These are phyloP conservation scores for Planococcus citri DNA, from an alignment of 1,140 invertebrate species.

Conservation along the genomic window DNA sequence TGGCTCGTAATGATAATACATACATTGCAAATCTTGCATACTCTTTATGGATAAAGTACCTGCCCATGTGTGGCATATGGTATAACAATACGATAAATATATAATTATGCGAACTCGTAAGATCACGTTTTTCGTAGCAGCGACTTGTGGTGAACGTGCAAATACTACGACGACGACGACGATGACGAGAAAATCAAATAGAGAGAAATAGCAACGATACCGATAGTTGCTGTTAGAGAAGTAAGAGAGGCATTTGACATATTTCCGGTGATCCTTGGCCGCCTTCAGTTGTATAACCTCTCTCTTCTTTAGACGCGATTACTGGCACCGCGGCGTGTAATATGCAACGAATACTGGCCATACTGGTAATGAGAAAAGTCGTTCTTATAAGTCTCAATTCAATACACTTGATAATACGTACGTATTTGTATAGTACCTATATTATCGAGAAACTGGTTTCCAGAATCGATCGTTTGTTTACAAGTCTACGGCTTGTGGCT, in stretches of 20 bases:
- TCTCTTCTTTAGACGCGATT: not conserved
- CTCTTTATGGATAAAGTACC: no score
- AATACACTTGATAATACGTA: no score
- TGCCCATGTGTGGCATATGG: no score
- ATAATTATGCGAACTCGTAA: not conserved
- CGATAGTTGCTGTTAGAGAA: not conserved
- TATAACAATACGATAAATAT: no score
- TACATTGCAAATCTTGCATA: no score
- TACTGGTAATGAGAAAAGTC: not conserved
- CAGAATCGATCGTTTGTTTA: not conserved
- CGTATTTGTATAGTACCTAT: no score
- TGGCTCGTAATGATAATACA: no score
- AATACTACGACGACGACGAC: not conserved
- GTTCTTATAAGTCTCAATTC: no score
- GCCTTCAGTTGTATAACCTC: not conserved
- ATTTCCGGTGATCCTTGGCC: conserved; percentile 19
- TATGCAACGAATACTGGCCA: not conserved
- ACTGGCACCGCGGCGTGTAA: not conserved
- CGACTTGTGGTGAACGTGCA: not conserved
- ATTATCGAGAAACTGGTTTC: not conserved
- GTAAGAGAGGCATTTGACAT: conserved; percentile 9
- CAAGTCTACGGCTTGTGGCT: no score
- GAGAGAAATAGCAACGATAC: no score
- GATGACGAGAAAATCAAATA: no score
- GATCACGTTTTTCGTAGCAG: not conserved